phyloP scores from a whole-genome alignment of 1,140 invertebrate genomes.

The Tetramorium alpestre region DNA sequence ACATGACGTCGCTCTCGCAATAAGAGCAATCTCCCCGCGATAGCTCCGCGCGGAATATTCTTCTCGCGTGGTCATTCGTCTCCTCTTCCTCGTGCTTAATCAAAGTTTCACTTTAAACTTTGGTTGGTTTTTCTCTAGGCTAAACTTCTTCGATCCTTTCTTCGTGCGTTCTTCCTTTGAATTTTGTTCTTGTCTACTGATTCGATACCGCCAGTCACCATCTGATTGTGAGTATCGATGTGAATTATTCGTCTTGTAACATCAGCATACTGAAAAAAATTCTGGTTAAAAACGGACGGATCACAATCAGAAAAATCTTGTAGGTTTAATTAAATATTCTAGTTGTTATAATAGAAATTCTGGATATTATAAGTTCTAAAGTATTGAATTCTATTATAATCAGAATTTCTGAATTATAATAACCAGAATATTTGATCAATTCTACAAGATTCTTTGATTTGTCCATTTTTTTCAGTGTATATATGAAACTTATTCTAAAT shows the following conservation, averaged over 20 bases:
- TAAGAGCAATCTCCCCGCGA: conserved; percentile 39
- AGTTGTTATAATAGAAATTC: too few species aligned
- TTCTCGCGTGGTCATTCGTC: not conserved
- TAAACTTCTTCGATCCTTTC: not conserved
- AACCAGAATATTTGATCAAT: too few species aligned
- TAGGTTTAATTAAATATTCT: too few species aligned
- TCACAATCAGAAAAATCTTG: too few species aligned
- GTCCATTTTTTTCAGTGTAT: too few species aligned
- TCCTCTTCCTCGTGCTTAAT: not conserved
- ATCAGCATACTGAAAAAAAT: too few species aligned
- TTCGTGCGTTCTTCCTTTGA: not conserved
- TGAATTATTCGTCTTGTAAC: not conserved
- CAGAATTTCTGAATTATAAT: too few species aligned
- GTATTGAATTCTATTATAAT: too few species aligned
- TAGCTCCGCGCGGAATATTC: conserved; percentile 7
- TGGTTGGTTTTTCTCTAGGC: not conserved
- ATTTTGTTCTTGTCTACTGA: not conserved
- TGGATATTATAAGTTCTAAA: too few species aligned
- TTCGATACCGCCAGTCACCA: not conserved
- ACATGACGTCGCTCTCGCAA: conserved; percentile 26
- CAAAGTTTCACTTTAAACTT: not conserved
- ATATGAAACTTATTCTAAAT: not conserved
- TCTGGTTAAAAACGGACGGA: too few species aligned
- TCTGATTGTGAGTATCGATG: too few species aligned
- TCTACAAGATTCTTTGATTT: too few species aligned